Conservation (phyloP, 2,113 vertebrate genomes). For the Orientallactaga bullata region DNA sequence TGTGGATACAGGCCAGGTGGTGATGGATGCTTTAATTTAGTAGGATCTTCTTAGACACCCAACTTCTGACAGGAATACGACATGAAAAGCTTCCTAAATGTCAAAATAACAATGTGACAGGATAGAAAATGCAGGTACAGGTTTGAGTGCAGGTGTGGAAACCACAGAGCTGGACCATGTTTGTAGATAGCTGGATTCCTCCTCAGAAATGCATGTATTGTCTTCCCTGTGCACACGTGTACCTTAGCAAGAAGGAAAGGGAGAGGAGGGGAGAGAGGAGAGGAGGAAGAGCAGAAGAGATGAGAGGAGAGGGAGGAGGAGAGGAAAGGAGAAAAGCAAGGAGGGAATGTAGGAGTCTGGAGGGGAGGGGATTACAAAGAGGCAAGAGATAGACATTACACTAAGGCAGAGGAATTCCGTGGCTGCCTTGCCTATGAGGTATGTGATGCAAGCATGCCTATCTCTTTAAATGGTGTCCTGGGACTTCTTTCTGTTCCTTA, state of each 20-base stretch:
- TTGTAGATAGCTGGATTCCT: slow-evolving; percentile 78
- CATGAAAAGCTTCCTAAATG: slow-evolving; percentile 82
- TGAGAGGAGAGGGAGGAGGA: neutral
- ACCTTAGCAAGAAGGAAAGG: neutral
- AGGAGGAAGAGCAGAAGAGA: neutral
- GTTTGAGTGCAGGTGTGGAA: slow-evolving; percentile 63
- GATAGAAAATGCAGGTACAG: slow-evolving; percentile 71
- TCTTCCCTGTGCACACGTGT: slow-evolving; percentile 1
- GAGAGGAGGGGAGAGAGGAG: neutral
- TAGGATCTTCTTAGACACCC: slow-evolving; percentile 77
- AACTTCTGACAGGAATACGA: slow-evolving; percentile 83
- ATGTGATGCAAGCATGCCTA: slow-evolving; percentile 34
- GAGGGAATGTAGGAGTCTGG: neutral
- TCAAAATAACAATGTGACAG: slow-evolving; percentile 85
- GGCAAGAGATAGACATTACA: slow-evolving; percentile 59
- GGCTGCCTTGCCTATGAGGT: slow-evolving; percentile 53
- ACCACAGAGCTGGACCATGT: slow-evolving; percentile 71
- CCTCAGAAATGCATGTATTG: slow-evolving; percentile 67
- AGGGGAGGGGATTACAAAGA: neutral
- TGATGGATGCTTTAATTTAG: slow-evolving; percentile 78
- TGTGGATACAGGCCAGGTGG: neutral
- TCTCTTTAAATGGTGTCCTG: slow-evolving; percentile 44
- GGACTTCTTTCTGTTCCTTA: slow-evolving; percentile 58
- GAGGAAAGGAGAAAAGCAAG: neutral
- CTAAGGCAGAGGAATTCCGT: slow-evolving; percentile 76